Base-by-base conservation (phyloP, 2,888 invertebrate species). In the Bombyx huttoni region DNA sequence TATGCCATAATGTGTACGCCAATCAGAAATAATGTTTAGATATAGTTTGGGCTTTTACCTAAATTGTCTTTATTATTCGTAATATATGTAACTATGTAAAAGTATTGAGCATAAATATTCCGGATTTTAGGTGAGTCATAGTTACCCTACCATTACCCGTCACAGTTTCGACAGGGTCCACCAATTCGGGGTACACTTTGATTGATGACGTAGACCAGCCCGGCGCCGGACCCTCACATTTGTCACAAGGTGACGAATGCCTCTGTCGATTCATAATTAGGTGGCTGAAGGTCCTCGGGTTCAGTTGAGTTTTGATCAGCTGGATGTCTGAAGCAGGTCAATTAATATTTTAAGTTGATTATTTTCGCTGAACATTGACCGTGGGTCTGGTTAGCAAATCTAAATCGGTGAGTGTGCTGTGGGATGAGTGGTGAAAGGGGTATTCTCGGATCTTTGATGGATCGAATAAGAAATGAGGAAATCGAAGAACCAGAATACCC, bases 201-300 rank as follows among this genome's bases (percentile, higher is more conserved):
- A 72, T 72, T 67, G 70, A 72, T 72, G 61, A 62, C 68, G 52
- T 58, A 55, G 59, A 59, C 56, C 60, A 61, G 64, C 58, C 56
- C 60, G 59, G 63, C 56, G 59, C 54, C 58, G 54, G 53, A 63
- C 62, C 59, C 65, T 59, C 69, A 67, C 73, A 72, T 73, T 74
- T 72, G 73, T 73, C 74, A 68, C 57, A 49, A 51, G 51, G 53
- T 59, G 65, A 70, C 68, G 65, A 64, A 63, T 65, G 65, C 68
- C 62, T 59, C 40, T 40, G 40, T 12, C 40, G 40, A 40, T 12
- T 40, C 12, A 40, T 40, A 40, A 40, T 40, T 57, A 62, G 70
- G 61, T 62, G 64, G 66, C 68, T 60, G 58, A 50, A n/a, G 55
- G 52, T 49, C 50, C 51, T 51, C 47, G 12, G 33, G 40, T 8